Percentiles rank a stretch among this genome's conserved stretches.
Evolutionary conservation across 1,140 invertebrate species (phyloP).

Genomic region (Cephus cinctus): DNA sequence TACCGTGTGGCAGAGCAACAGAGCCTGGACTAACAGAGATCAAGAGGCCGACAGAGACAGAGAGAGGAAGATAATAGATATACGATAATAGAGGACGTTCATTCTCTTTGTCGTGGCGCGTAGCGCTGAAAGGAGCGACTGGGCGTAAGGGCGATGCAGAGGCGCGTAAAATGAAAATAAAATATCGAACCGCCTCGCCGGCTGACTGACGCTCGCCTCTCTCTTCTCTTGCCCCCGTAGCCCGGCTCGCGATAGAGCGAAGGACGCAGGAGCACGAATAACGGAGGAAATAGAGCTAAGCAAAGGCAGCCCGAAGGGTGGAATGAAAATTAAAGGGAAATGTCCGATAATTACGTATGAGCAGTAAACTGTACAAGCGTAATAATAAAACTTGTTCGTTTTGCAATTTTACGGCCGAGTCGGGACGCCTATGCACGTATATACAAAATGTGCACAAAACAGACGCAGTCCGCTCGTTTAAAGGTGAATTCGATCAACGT

Average conservation of each 20-base stretch:
- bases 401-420: conserved; percentile 32
- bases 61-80: too few relatives aligned
- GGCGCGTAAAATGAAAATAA: conserved; percentile 32
- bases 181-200: conserved; percentile 20
- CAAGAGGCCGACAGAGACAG: too few relatives aligned
- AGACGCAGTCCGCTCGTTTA: too few relatives aligned
- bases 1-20: too few relatives aligned
- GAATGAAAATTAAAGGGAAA: conserved; percentile 27
- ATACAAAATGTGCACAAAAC: too few relatives aligned
- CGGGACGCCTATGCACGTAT: too few relatives aligned
- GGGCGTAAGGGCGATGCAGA: conserved; percentile 22
- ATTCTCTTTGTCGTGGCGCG: neutral
- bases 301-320: conserved; percentile 22
- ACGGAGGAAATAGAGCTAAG: conserved; percentile 38
- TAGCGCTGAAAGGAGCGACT: conserved; percentile 16
- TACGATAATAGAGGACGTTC: too few relatives aligned
- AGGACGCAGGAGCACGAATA: conserved; percentile 41
- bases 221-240: too few relatives aligned
- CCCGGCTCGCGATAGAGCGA: too few relatives aligned
- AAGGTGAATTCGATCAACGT: too few relatives aligned
- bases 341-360: conserved; percentile 44
- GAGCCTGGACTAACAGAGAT: too few relatives aligned
- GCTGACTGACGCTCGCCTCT: neutral
- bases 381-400: conserved; percentile 30
- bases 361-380: conserved; percentile 34